Evolutionary conservation across 2,797 vertebrate species (phyloP).

Genomic region (Hypotaenidia philippensis): DNA sequence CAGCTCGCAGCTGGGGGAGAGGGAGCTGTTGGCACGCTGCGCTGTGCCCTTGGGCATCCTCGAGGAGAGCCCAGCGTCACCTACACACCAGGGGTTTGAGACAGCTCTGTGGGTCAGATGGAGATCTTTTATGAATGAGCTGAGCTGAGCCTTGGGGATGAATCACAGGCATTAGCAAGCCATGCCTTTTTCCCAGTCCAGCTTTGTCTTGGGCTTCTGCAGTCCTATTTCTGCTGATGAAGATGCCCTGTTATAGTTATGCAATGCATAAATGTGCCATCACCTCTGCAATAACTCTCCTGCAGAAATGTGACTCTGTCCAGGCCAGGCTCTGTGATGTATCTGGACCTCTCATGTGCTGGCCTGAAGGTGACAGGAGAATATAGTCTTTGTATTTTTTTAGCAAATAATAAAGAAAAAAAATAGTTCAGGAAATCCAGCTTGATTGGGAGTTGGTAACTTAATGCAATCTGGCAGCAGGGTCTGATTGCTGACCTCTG

Average conservation of each 20-base stretch:
- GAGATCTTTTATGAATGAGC: constrained; percentile 52
- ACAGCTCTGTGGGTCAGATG: background rate
- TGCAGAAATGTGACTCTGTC: background rate
- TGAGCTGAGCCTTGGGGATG: background rate
- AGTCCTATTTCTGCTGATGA: background rate
- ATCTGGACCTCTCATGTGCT: background rate
- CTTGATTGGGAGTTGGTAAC: background rate
- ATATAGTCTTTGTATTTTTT: background rate
- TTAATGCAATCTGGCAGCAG: background rate
- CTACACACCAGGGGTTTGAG: background rate
- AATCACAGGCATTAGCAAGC: background rate
- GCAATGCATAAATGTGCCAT: rapidly evolving
- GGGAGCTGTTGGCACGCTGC: constrained; percentile 70
- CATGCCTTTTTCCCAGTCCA: background rate
- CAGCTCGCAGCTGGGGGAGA: constrained; percentile 74
- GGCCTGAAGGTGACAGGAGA: background rate
- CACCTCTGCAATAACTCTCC: background rate
- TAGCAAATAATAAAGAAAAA: background rate
- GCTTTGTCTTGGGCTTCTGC: background rate
- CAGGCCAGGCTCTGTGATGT: background rate
- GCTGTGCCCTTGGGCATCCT: constrained; percentile 38
- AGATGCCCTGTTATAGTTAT: rapidly evolving
- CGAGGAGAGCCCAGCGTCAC: background rate
- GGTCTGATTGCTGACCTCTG: background rate
- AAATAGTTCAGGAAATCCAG: background rate